phyloP scores from a whole-genome alignment of 1,140 invertebrate species.

The Gryllus bimaculatus region DNA sequence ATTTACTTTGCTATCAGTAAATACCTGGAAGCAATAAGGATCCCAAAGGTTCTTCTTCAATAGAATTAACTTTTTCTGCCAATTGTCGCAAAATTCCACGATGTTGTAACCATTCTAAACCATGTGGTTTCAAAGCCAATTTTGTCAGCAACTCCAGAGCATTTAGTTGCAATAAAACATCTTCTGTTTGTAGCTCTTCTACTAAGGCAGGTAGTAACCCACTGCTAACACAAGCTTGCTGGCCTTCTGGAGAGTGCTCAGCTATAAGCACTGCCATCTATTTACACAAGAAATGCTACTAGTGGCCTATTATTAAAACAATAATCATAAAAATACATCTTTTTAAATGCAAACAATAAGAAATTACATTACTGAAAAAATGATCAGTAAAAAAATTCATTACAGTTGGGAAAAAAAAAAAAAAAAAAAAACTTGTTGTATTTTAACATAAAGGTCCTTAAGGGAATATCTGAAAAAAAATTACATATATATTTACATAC shows the following conservation, averaged over 20 bases:
- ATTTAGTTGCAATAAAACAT: constrained; percentile 67
- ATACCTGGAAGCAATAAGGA: constrained; percentile 53
- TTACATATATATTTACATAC: too few species aligned
- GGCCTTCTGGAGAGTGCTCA: constrained; percentile 41
- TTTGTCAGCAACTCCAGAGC: constrained; percentile 63
- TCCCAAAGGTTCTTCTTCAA: constrained; percentile 49
- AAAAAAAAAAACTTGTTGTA: background rate
- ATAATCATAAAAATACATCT: constrained; percentile 26
- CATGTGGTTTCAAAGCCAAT: constrained; percentile 54
- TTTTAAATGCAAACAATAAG: constrained; percentile 22
- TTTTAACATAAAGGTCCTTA: too few species aligned
- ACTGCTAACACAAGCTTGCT: constrained; percentile 43
- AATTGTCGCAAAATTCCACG: constrained; percentile 52
- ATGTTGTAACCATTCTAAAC: constrained; percentile 57
- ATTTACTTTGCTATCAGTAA: background rate
- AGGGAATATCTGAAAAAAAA: too few species aligned
- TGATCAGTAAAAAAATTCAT: constrained; percentile 26
- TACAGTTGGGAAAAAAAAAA: background rate
- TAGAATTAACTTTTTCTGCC: constrained; percentile 43
- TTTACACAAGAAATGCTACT: constrained; percentile 31
- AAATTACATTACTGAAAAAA: constrained; percentile 28
- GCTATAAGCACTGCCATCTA: constrained; percentile 60
- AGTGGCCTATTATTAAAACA: constrained; percentile 31
- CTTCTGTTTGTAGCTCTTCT: constrained; percentile 54
- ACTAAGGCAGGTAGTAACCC: constrained; percentile 59